Base-by-base conservation (phyloP, 2,888 invertebrate genomes). In the Netelia inedita region DNA sequence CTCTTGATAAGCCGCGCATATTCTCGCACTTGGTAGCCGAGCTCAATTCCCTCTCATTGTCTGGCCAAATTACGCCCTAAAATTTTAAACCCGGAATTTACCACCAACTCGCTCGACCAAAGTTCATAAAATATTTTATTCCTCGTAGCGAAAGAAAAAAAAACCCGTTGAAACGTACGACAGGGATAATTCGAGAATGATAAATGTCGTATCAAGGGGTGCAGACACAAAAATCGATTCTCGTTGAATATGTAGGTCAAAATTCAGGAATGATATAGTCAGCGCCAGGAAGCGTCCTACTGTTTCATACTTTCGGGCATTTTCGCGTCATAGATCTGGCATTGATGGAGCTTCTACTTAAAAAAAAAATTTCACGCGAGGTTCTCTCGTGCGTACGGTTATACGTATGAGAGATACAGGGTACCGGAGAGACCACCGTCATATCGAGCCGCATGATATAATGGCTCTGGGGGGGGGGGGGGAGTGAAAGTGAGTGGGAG, bases 1-100 rank as follows among this genome's bases (percentile, higher is more conserved):
- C 28, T 50, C 41, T 28, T 55, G 75, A 80, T 83, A 80, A 83
- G 72, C 75, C 65, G 75, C 59, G 57, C 57, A 65, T 66, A 79
- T 66, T 75, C 57, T 79, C 65, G 43, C 55, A 53, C 71, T 71
- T 14, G 8, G n/a, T 57, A 57, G 10, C 46, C 46, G 8, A 0
- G 53, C 57, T 16, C 16, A 19, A 57, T 57, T 57, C 16, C 19
- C 57, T 16, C 57, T 57, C 57, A 57, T 57, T 35, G 35, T 35
- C 35, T 35, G 35, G 8, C 35, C 35, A 6, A 35, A 35, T 35
- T 35, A 5, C 35, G 35, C 6, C 35, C 35, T 35, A 35, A 35
- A 35, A 35, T 35, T 35, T 35, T 35, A 35, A 35, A 35, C 35
- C 35, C 6, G 6, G 6, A 35, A 35, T 35, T 35, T 35, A 1